Conservation (phyloP, 2,888 invertebrate species). For the Plemyria rubiginata region DNA sequence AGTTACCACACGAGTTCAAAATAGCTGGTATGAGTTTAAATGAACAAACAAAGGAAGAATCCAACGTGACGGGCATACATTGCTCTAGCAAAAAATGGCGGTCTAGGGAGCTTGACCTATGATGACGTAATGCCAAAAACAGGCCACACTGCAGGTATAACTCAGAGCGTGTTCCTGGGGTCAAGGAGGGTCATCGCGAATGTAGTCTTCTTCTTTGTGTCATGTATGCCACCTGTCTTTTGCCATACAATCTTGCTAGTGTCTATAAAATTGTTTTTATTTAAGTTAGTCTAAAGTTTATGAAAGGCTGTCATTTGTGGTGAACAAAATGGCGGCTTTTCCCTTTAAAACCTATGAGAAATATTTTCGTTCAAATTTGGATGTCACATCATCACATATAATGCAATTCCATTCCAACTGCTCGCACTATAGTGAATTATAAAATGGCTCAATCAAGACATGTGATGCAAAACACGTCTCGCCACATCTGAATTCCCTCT, state of each 20-base stretch:
- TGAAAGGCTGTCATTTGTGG: too few relatives aligned
- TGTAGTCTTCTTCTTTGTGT: constrained; percentile 22
- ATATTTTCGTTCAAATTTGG: too few relatives aligned
- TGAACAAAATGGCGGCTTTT: too few relatives aligned
- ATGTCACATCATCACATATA: too few relatives aligned
- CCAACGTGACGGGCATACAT: constrained; percentile 75
- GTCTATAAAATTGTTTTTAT: too few relatives aligned
- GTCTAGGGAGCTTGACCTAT: constrained; percentile 80
- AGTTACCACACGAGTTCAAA: constrained; percentile 51
- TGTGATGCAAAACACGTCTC: constrained; percentile 50
- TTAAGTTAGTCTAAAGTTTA: too few relatives aligned
- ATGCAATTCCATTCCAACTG: too few relatives aligned
- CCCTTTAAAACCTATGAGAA: too few relatives aligned
- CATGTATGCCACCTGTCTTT: too few relatives aligned
- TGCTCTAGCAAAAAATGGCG: constrained; percentile 79
- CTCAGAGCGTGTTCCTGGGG: constrained; percentile 52
- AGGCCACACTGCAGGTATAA: constrained; percentile 65
- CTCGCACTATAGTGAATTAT: constrained; percentile 19
- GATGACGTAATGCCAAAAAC: constrained; percentile 83
- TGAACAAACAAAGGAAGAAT: constrained; percentile 78
- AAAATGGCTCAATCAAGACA: constrained; percentile 64
- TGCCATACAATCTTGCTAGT: too few relatives aligned
- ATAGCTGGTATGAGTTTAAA: constrained; percentile 71
- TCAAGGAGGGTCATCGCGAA: constrained; percentile 80
- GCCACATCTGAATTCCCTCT: too few relatives aligned